Evolutionary conservation across 2,888 invertebrate species (phyloP).

Genomic region (Gortyna flavago): DNA sequence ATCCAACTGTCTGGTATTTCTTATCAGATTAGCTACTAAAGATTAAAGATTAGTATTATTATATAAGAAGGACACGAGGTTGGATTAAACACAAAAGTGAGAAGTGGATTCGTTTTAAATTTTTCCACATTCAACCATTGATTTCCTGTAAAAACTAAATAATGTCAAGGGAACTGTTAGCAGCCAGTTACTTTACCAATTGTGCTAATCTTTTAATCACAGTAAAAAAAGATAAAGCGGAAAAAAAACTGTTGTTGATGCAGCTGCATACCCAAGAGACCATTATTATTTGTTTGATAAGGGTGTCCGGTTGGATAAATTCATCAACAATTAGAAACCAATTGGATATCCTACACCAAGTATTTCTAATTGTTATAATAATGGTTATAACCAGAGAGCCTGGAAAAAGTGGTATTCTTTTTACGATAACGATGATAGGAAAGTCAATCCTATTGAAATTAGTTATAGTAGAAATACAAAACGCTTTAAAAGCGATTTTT

Average conservation of each 20-base stretch:
- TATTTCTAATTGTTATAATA: no score
- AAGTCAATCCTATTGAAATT: no score
- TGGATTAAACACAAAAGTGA: conserved; percentile 17
- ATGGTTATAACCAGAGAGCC: no score
- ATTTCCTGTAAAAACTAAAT: neutral
- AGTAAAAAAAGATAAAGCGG: neutral
- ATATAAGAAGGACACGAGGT: conserved; percentile 44
- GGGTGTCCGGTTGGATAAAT: neutral
- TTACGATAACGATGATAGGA: no score
- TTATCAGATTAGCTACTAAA: conserved; percentile 59
- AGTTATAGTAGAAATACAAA: no score
- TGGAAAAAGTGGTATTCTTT: no score
- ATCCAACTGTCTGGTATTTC: conserved; percentile 62
- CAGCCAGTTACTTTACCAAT: no score
- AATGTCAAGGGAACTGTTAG: neutral
- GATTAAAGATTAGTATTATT: conserved; percentile 44
- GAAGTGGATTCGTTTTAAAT: neutral
- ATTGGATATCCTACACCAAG: no score
- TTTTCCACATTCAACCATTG: neutral
- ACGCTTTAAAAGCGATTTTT: no score
- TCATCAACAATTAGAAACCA: neutral
- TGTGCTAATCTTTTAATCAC: neutral
- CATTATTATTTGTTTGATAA: neutral
- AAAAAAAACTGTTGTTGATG: no score
- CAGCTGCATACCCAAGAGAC: neutral